Evolutionary conservation across 2,113 vertebrate species (phyloP), one percentile per base, ranked within the genome.

Genomic region (Mastomys natalensis): DNA sequence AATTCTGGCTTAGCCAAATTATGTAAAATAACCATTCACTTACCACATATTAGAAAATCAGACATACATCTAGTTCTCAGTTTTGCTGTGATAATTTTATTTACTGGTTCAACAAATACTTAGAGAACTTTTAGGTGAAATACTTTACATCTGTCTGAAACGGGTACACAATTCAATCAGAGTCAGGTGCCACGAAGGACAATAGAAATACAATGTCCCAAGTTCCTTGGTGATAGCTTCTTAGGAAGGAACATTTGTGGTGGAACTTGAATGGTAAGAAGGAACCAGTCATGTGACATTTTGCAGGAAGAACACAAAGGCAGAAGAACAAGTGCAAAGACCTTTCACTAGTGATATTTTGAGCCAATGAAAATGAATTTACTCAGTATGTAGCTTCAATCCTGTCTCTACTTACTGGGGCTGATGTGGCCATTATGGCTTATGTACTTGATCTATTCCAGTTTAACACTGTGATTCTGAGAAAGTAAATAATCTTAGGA

Each of bases 331-430:
- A 90, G 19, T n/a, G n/a, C 48, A 95, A 93, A 93, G 51, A 89
- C n/a, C 92, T 85, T 74, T 24, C 58, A 84, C 90, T 62, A 89
- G 34, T 89, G 62, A 62, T 84, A 55, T 77, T 84, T 58, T 34
- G 43, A 90, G 64, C 16, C 55, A 24, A 51, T 13, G 22, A 89
- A 24, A 8, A 13, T 78, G 37, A 95, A 40, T 87, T 87, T 43
- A 93, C 55, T 76, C 19, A 82, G 93, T 93, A 88, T 1, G 43
- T 81, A 95, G 72, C 58, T 95, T 88, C 62, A 96, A 95, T 80
- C 21, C 80, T 60, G 76, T 90, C 62, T 16, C 31, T 5, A 74
- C 53, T 80, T 24, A 40, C 13, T 95, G 24, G 16, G 89, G 24
- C 29, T 29, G 74, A 60, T 74, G 26, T 62, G 55, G 84, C 73